Base-by-base conservation (phyloP, 1,140 invertebrate species). In the Bursaphelenchus mucronatus region DNA sequence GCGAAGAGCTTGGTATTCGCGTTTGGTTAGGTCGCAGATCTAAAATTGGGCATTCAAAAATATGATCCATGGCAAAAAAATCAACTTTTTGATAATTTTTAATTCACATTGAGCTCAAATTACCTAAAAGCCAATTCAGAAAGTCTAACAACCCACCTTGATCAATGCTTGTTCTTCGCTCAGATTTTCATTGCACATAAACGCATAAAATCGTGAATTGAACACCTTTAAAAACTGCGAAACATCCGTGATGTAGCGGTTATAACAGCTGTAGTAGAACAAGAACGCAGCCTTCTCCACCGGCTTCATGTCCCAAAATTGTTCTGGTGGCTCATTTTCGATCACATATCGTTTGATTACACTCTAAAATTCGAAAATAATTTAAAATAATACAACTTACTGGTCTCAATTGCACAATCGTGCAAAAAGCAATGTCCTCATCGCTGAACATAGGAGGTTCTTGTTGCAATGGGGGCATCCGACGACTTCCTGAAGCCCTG, bases 311-410 rank as follows among this genome's bases (percentile, higher is more conserved):
- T 41, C 44, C 7, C 49, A 39, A 44, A 64, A 78, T 7, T 64
- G 86, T 97, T 54, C 81, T 97, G 94, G 95, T 95, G 92, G 78
- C 96, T 92, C 92, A 82, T 90, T 17, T 4, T 57, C 30, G 7
- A 6, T 13, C 9, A 66, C n/a, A 44, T 67, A 47, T 49, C 46
- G 61, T n/a, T 46, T 63, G 43, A 52, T 52, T 13, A 45, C 6
- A 4, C 10, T 30, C 61, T 63, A 40, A 63, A 63, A 13, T 64
- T 6, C 11, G 56, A 39, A 64, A n/a, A n/a, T 50, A 59, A 59
- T n/a, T 2, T 3, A 30, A 17, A 44, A n/a, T n/a, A 30, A 41
- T 39, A 3, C 0, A 59, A 40, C 57, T n/a, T 50, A 59, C 57
- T 19, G 57, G 57, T 11, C 45, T 13, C 21, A 59, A 39, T 39